Percentiles rank a stretch among this genome's conserved stretches.
These are phyloP conservation scores for Entelurus aequoreus DNA, from an alignment of 2,113 vertebrate species.

Conservation along the genomic window DNA sequence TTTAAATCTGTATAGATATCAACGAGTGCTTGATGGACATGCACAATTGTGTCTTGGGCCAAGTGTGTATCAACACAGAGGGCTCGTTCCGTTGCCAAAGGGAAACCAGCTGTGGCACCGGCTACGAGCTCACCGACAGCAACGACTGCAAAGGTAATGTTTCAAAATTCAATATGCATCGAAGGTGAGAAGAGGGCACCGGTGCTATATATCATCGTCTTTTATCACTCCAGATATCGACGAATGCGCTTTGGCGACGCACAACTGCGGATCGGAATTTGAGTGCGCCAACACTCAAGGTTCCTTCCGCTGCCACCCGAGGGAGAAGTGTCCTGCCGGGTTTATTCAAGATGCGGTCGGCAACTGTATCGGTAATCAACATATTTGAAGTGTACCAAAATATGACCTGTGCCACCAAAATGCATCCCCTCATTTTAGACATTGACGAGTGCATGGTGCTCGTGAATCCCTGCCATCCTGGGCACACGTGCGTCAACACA, in stretches of 20 bases:
- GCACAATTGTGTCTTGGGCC: constrained; percentile 78
- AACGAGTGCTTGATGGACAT: constrained; percentile 81
- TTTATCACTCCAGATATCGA: constrained; percentile 80
- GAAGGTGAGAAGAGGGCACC: not conserved
- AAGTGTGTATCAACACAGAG: constrained; percentile 81
- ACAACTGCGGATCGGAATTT: constrained; percentile 85
- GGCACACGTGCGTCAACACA: constrained; percentile 83
- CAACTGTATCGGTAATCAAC: constrained; percentile 84
- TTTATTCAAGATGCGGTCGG: constrained; percentile 84
- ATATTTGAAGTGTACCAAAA: not conserved
- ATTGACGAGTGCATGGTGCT: constrained; percentile 83
- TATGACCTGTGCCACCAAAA: not conserved
- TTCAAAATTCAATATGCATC: not conserved
- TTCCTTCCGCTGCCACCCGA: constrained; percentile 87
- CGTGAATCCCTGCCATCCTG: constrained; percentile 69
- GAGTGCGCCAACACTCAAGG: constrained; percentile 88
- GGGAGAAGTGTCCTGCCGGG: constrained; percentile 75
- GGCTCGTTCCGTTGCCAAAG: constrained; percentile 87
- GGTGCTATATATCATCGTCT: not conserved
- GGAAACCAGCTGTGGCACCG: constrained; percentile 83
- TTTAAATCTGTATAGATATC: constrained; percentile 69
- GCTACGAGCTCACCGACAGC: constrained; percentile 82
- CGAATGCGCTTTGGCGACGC: constrained; percentile 83
- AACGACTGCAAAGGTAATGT: constrained; percentile 83
- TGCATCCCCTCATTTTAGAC: constrained; percentile 60